Base-by-base conservation (phyloP, 2,113 vertebrate genomes). In the Gymnocephalus cernua region DNA sequence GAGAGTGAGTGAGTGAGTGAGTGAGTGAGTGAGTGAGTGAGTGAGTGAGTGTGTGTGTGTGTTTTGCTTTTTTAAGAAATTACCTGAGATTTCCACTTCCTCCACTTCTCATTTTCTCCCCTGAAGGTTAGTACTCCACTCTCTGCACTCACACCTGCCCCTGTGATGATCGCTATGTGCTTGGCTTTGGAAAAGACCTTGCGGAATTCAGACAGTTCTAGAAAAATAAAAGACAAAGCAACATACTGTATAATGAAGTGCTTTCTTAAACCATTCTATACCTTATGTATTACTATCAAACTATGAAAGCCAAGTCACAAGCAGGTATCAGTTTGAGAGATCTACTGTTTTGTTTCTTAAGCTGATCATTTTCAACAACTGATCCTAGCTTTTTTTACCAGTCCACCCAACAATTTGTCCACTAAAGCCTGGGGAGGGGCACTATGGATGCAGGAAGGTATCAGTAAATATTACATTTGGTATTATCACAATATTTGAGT, bases 41-140 rank as follows among this genome's bases (percentile, higher is more conserved):
- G 44, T 51, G 44, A 3, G 27, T 29, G 32, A 6, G 32, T 32
- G 32, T 6, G 32, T 32, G 32, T 32, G 5, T 6, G 32, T 21
- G 51, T 45, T 23, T 23, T 29, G 1, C 4, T 19, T 19, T 19
- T 21, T 38, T 27, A 27, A 6, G 16, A 4, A 61, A 50, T 3
- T 47, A 98, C 98, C 96, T 99, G 97, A 15, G 97, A 96, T 80
- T 96, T 94, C 98, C 98, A 99, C 82, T 95, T 97, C 35, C 98
- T 97, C 98, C 98, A 99, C 59, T 96, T 96, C 14, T 97, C 97
- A 19, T 96, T 95, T 0, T 96, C 92, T 57, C 97, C 97, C 87
- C 97, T 92, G 95, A 99, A 99, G 21, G 97, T 98, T 0, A 97
- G 97, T 0, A 99, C 93, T 0, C 98, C 98, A 0, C 98, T 99